These are phyloP conservation scores for Apeltes quadracus DNA, from an alignment of 2,113 vertebrate genomes.

Conservation along the genomic window DNA sequence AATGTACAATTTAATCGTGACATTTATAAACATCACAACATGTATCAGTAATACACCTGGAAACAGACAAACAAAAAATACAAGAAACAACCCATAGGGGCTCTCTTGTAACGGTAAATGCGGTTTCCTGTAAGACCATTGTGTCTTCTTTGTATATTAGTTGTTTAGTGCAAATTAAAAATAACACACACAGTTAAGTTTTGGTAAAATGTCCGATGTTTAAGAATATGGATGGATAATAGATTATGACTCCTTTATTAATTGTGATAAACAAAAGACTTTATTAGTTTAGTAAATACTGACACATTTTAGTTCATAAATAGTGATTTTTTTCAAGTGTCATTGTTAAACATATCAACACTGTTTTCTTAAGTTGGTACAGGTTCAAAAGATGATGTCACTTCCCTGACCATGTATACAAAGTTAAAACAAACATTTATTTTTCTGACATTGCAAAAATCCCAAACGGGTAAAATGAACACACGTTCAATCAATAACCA, in stretches of 20 bases:
- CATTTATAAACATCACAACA: conserved; percentile 47
- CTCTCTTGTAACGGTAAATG: not conserved
- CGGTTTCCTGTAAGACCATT: not conserved
- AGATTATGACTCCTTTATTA: conserved; percentile 20
- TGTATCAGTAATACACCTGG: conserved; percentile 21
- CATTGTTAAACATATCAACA: conserved; percentile 24
- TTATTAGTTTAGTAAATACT: conserved; percentile 35
- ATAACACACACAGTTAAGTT: not conserved
- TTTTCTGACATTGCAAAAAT: conserved; percentile 26
- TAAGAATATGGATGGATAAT: not conserved
- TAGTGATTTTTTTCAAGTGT: conserved; percentile 8
- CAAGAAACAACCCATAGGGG: not conserved
- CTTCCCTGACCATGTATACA: conserved; percentile 21
- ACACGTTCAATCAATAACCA: conserved; percentile 45
- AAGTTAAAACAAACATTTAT: not conserved
- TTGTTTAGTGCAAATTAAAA: not conserved
- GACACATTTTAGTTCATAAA: conserved; percentile 35
- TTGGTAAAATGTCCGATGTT: not conserved
- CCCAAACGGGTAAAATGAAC: conserved; percentile 8
- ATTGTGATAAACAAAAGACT: not conserved
- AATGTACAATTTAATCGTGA: conserved; percentile 14
- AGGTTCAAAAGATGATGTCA: conserved; percentile 37
- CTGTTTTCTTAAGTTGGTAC: conserved; percentile 27
- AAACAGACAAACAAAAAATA: not conserved
- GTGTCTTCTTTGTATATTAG: not conserved